phyloP scores from a whole-genome alignment of 2,797 vertebrate genomes.

The Sebastes steindachneri region DNA sequence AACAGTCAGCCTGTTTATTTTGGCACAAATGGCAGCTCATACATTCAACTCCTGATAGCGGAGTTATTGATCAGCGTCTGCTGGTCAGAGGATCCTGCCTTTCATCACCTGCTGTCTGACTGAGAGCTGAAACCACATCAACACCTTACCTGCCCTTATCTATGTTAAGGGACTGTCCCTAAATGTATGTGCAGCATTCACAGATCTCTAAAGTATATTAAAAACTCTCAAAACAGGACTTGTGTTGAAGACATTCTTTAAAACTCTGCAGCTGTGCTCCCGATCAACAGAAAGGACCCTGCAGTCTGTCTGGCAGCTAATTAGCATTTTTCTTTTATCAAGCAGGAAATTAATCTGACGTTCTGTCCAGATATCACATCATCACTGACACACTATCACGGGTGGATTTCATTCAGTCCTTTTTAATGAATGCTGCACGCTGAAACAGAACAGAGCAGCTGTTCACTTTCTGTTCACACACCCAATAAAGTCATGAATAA shows the following conservation, averaged over 20 bases:
- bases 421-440: constrained; percentile 33
- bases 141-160: neutral
- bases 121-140: neutral
- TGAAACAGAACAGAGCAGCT: constrained; percentile 34
- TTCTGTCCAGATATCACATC: constrained; percentile 42
- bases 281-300: constrained; percentile 17
- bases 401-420: constrained; percentile 26
- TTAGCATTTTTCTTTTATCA: constrained; percentile 58
- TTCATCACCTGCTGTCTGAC: constrained; percentile 20
- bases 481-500: constrained; percentile 11
- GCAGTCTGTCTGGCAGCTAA: constrained; percentile 41
- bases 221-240: neutral
- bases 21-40: constrained; percentile 30
- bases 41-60: constrained; percentile 15
- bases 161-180: neutral
- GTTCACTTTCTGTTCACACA: constrained; percentile 13
- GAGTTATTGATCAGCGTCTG: constrained; percentile 26
- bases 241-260: neutral
- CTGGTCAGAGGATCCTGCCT: constrained; percentile 2
- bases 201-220: neutral
- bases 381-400: constrained; percentile 31
- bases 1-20: neutral
- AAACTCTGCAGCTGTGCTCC: constrained; percentile 24
- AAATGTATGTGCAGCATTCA: neutral
- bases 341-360: constrained; percentile 57